Conservation (phyloP, 2,113 vertebrate genomes). For the Micronisus gabar region DNA sequence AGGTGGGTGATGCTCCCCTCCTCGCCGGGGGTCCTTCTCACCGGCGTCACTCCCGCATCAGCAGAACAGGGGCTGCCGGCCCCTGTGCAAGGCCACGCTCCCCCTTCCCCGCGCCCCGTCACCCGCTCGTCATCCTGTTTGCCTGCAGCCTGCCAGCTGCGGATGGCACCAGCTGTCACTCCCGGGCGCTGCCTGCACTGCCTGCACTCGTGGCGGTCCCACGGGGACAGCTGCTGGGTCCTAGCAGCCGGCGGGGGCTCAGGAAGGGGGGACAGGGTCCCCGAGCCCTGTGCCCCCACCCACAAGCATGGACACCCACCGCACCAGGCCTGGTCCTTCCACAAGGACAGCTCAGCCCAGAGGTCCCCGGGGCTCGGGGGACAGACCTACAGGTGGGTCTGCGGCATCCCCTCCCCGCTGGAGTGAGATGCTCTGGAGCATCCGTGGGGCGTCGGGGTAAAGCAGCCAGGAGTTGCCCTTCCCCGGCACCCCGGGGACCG, state of each 20-base stretch:
- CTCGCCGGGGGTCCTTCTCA: neutral
- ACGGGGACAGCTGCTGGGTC: conserved; percentile 57
- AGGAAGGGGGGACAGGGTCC: fast-evolving
- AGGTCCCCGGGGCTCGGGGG: fast-evolving
- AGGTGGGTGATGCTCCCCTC: neutral
- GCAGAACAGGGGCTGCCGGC: neutral
- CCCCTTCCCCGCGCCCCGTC: neutral
- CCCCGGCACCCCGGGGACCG: fast-evolving
- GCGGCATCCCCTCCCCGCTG: fast-evolving
- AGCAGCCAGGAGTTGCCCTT: fast-evolving
- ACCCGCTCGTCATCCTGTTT: conserved; percentile 22
- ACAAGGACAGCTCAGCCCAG: neutral
- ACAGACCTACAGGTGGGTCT: neutral
- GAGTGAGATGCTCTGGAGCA: neutral
- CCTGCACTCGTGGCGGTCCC: conserved; percentile 3
- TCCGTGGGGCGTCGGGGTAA: neutral
- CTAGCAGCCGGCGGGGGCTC: neutral
- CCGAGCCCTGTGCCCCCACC: neutral
- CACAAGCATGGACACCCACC: neutral
- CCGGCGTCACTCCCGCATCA: fast-evolving
- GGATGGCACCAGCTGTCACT: conserved; percentile 71
- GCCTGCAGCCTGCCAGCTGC: conserved; percentile 7
- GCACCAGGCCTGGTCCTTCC: neutral
- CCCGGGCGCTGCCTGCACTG: conserved; percentile 25
- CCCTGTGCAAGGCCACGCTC: neutral